Base-by-base conservation (phyloP, 2,113 vertebrate species). In the Emydura subglobosa region DNA sequence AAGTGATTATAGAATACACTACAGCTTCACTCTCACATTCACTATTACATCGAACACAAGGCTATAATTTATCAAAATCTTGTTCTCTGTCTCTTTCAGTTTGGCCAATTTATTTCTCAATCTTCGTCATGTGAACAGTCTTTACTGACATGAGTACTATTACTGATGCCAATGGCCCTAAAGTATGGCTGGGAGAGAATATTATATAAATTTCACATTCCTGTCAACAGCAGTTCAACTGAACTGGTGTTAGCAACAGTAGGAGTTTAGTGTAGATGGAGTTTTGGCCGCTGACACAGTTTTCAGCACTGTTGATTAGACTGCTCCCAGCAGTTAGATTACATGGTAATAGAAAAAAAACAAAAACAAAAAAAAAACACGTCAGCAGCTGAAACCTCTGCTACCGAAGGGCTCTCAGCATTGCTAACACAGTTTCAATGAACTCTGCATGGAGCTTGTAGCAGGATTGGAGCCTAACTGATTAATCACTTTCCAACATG, bases 141-240 rank as follows among this genome's bases (percentile, higher is more conserved):
- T 24, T 85, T 61, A 90, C 82, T 88, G 92, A 61, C 53, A 76
- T n/a, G 76, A 95, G 53, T 78, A 83, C 87, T 21, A 85, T 14
- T n/a, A 91, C 4, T 29, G 88, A 85, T 16, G 21, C 22, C 34
- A 93, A 54, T 5, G 93, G 90, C 78, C n/a, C 87, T 53, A 27
- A 53, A 49, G 14, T 59, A 4, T 21, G 51, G 2, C 16, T 6
- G 11, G 3, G 50, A 42, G 87, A 79, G 8, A 92, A 53, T 10
- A 79, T 91, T 19, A 79, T 65, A 79, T 13, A 17, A 1, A 76
- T 76, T 90, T 85, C 4, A 17, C 39, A 79, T 72, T 49, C 42
- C 5, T 9, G 51, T 34, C 87, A 49, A 25, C 51, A 55, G 25
- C 19, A 76, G 7, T 11, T 25, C 57, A 61, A 83, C 54, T 12